Conservation (phyloP, 2,113 vertebrate species). For the Pimephales promelas region DNA sequence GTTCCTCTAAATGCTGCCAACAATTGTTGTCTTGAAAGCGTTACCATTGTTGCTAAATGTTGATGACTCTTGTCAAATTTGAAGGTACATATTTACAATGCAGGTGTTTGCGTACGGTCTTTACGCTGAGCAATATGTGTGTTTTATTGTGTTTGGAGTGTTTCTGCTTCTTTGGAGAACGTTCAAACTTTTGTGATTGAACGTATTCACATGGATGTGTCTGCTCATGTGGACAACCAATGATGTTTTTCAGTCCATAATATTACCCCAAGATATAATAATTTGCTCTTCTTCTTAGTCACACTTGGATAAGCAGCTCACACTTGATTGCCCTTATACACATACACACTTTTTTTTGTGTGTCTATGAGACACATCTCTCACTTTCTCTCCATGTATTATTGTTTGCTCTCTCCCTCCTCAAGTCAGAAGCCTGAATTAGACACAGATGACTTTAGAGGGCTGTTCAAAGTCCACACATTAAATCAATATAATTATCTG, state of each 20-base stretch:
- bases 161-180: background rate
- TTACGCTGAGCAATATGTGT: background rate
- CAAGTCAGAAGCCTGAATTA: slow-evolving; percentile 27
- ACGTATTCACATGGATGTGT: background rate
- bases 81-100: slow-evolving; percentile 10
- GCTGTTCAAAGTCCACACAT: slow-evolving; percentile 49
- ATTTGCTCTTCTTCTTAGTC: background rate
- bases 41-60: background rate
- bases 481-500: slow-evolving; percentile 55
- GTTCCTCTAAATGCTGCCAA: too few relatives aligned
- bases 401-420: slow-evolving; percentile 35
- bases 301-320: slow-evolving; percentile 29
- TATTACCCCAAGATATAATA: background rate
- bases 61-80: background rate
- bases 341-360: slow-evolving; percentile 12
- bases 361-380: background rate
- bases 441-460: slow-evolving; percentile 47
- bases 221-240: background rate
- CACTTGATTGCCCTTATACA: slow-evolving; percentile 27
- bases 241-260: background rate
- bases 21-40: background rate
- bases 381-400: slow-evolving; percentile 3
- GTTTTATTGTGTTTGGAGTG: background rate
- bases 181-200: background rate
- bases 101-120: background rate